Base-by-base conservation (phyloP, 2,888 invertebrate species). In the Dichetophora obliterata region DNA sequence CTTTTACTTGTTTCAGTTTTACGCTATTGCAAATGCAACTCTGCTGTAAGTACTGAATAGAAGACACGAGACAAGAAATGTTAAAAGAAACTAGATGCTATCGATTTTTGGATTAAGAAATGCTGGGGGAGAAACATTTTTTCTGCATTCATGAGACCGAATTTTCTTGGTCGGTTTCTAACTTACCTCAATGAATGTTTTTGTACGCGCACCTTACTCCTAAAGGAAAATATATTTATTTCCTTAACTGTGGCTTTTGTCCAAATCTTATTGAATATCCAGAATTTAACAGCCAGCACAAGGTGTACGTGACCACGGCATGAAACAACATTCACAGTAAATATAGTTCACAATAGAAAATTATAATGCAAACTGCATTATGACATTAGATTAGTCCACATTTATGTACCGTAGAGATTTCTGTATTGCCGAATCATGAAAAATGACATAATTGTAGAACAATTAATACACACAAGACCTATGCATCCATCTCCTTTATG, bases 261-360 rank as follows among this genome's bases (percentile, higher is more conserved):
- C 14, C 1, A 43, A 11, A 22, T 16, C 0, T 57, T 59, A n/a
- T 59, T 59, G 22, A 19, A 24, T 22, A 65, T 34, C 43, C 6
- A 48, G 27, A 24, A 68, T 22, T 11, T 43, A 68, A 48, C 24
- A 37, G 37, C 63, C 14, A 65, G 37, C 6, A 65, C 31, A 66
- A 43, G 68, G 68, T 68, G 68, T 68, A 68, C 68, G 68, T 68
- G 68, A 68, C 68, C 52, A 68, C 68, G 14, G 37, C 27, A 68
- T 48, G 27, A 66, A 68, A 11, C 50, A 34, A 50, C 68, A 68
- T 24, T 68, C 68, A 68, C 68, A 68, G 48, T 68, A 50, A 24
- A 68, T 50, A 19, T 24, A 48, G 27, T 68, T 68, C 68, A 68
- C 68, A 68, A 68, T 68, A 14, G 61, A 27, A 68, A 66, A 24